These are phyloP conservation scores for Penaeus vannamei DNA, from an alignment of 1,140 invertebrate species.

Conservation along the genomic window DNA sequence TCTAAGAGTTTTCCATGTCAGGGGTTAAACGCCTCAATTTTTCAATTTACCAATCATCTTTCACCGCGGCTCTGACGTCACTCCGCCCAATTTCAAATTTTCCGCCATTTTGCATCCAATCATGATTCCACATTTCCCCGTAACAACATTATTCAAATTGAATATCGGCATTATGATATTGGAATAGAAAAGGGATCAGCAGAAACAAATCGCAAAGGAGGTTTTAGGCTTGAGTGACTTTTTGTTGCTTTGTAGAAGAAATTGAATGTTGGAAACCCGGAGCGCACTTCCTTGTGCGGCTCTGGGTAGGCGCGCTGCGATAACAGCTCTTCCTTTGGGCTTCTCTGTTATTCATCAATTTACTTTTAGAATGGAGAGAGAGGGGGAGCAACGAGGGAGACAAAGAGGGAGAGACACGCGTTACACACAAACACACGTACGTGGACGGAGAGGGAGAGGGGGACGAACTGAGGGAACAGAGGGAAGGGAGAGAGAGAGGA, in stretches of 20 bases:
- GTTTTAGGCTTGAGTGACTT: conserved; percentile 2
- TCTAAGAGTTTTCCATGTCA: conserved; percentile 63
- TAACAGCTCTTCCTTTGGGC: no score
- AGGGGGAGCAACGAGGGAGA: neutral
- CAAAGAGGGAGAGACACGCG: no score
- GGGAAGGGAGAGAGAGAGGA: no score
- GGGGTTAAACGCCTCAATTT: conserved; percentile 65
- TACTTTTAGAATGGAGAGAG: neutral
- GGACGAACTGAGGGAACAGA: no score
- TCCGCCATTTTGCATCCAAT: conserved; percentile 65
- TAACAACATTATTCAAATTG: conserved; percentile 64
- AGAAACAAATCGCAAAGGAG: conserved; percentile 40
- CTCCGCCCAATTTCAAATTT: conserved; percentile 61
- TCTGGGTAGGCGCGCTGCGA: no score
- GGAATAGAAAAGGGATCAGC: conserved; percentile 31
- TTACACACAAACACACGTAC: no score
- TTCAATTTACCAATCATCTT: conserved; percentile 67
- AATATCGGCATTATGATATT: conserved; percentile 65
- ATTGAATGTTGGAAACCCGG: conserved; percentile 3
- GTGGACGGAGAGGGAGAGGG: no score
- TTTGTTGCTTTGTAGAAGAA: conserved; percentile 17
- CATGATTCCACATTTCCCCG: conserved; percentile 47
- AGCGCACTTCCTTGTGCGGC: neutral
- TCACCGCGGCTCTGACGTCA: conserved; percentile 61
- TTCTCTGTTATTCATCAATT: no score